These are phyloP conservation scores for Spea multiplicata DNA, from an alignment of 2,113 vertebrate genomes.

Conservation along the genomic window DNA sequence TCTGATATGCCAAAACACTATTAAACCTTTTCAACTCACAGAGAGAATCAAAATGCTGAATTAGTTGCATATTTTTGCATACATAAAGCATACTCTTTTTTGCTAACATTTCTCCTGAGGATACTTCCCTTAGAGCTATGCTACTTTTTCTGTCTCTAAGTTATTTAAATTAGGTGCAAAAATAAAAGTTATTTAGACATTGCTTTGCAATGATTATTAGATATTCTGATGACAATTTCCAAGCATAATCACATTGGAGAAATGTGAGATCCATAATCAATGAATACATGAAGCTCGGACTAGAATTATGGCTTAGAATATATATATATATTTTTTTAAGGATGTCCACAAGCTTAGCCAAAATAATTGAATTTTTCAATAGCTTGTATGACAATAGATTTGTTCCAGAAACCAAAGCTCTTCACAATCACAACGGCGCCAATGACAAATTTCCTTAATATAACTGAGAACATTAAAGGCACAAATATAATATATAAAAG, in stretches of 20 bases:
- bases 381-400: slow-evolving; percentile 21
- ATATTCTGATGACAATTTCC: slow-evolving; percentile 1
- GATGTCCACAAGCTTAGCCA: slow-evolving; percentile 16
- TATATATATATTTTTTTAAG: slow-evolving; percentile 37
- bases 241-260: not conserved
- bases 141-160: not conserved
- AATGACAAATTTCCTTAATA: slow-evolving; percentile 21
- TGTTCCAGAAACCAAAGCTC: slow-evolving; percentile 32
- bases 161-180: slow-evolving; percentile 15
- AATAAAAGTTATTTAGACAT: slow-evolving; percentile 20
- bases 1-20: not conserved
- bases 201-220: not conserved
- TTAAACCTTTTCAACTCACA: slow-evolving; percentile 24
- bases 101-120: slow-evolving; percentile 24
- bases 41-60: slow-evolving; percentile 1
- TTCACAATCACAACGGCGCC: slow-evolving; percentile 26
- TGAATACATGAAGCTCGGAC: slow-evolving; percentile 14
- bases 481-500: too few relatives aligned
- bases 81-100: not conserved
- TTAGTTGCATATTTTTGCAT: slow-evolving; percentile 23
- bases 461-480: too few relatives aligned
- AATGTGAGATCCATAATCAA: slow-evolving; percentile 8
- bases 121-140: slow-evolving; percentile 1
- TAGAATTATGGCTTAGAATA: slow-evolving; percentile 30
- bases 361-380: slow-evolving; percentile 38